A percentile compares a stretch with the other conserved stretches of the same genome.
Conservation (phyloP, 2,113 vertebrate species). For the Sphyrna mokarran region DNA sequence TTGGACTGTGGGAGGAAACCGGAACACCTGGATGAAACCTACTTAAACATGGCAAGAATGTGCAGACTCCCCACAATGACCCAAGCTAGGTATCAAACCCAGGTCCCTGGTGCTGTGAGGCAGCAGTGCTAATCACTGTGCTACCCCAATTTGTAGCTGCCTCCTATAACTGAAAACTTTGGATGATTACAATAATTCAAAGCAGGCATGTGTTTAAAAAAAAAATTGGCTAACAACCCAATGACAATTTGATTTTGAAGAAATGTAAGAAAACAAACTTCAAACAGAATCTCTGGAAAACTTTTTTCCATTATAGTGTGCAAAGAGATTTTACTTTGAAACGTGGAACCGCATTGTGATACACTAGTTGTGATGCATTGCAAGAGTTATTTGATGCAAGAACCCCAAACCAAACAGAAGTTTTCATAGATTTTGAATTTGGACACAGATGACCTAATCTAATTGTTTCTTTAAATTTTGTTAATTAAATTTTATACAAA, state of each 20-base stretch:
- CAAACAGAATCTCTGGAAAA: not conserved
- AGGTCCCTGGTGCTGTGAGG: too few relatives aligned
- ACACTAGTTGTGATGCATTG: not conserved
- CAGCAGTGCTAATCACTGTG: too few relatives aligned
- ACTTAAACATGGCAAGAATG: too few relatives aligned
- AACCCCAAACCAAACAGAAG: not conserved
- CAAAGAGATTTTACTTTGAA: not conserved
- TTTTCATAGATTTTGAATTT: not conserved
- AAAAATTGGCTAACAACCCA: not conserved
- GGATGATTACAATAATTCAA: not conserved
- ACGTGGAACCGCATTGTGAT: not conserved
- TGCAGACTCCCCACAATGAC: too few relatives aligned
- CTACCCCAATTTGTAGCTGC: too few relatives aligned
- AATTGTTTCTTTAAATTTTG: not conserved
- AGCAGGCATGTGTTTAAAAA: not conserved
- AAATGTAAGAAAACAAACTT: too few relatives aligned
- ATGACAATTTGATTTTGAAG: too few relatives aligned
- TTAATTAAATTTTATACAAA: not conserved
- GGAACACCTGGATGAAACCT: too few relatives aligned
- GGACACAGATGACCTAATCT: not conserved
- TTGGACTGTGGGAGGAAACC: too few relatives aligned
- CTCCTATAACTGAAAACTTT: not conserved
- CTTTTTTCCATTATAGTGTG: not conserved
- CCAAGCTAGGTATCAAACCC: too few relatives aligned
- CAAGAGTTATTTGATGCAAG: not conserved